Percentiles rank a stretch among this genome's conserved stretches.
Evolutionary conservation across 2,888 invertebrate genomes (phyloP).

Genomic region (Argyresthia albistria): DNA sequence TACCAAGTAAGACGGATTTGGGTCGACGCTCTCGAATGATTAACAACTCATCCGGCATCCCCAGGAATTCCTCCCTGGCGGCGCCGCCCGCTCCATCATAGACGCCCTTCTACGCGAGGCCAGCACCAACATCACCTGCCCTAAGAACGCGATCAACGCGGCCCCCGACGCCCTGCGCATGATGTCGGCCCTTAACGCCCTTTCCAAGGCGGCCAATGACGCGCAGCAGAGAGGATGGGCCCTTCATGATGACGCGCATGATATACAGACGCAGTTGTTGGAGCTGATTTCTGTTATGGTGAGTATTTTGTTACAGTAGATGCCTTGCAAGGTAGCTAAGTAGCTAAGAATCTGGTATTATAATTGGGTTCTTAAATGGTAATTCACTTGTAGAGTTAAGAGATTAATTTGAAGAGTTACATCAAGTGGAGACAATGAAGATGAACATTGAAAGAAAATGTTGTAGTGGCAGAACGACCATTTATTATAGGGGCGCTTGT

Average conservation of each 20-base stretch:
- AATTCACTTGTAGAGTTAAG: too few species aligned
- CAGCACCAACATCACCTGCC: slow-evolving; percentile 58
- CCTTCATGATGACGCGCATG: slow-evolving; percentile 92
- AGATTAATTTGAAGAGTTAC: too few species aligned
- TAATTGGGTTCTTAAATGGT: too few species aligned
- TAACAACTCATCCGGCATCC: neutral
- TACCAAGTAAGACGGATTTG: too few species aligned
- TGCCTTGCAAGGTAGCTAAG: too few species aligned
- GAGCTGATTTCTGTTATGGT: slow-evolving; percentile 89
- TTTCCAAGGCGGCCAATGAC: slow-evolving; percentile 93
- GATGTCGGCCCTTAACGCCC: slow-evolving; percentile 85
- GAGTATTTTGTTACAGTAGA: too few species aligned
- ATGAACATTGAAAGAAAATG: too few species aligned
- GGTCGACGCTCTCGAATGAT: too few species aligned
- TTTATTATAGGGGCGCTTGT: too few species aligned
- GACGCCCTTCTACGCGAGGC: slow-evolving; percentile 61
- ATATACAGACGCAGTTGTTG: slow-evolving; percentile 87
- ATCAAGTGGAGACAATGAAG: too few species aligned
- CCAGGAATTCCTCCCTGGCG: slow-evolving; percentile 60
- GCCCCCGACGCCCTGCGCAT: slow-evolving; percentile 89
- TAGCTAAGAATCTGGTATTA: too few species aligned
- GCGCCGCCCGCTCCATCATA: slow-evolving; percentile 59
- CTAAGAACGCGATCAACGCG: slow-evolving; percentile 80
- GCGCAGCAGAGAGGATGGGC: slow-evolving; percentile 97
- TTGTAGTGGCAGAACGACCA: too few species aligned